Conservation (phyloP, 2,888 invertebrate species). For the Lutraria lutraria region DNA sequence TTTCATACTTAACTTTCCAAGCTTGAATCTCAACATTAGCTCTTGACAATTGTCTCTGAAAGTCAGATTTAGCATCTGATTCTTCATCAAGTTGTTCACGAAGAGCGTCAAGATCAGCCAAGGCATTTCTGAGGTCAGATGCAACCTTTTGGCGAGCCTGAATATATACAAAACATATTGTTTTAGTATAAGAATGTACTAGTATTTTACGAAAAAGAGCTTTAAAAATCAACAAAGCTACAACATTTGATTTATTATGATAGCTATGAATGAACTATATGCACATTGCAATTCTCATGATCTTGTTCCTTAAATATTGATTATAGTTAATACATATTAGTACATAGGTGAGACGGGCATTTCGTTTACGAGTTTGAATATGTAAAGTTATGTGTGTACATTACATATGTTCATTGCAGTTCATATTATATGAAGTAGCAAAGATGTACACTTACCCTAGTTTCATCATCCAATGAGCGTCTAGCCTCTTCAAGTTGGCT, state of each 20-base stretch:
- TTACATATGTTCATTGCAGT: too few relatives aligned
- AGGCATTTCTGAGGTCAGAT: conserved; percentile 98
- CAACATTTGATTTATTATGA: too few relatives aligned
- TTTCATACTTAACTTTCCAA: conserved; percentile 99
- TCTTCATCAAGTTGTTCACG: conserved; percentile 99
- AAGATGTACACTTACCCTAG: conserved; percentile 84
- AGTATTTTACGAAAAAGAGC: too few relatives aligned
- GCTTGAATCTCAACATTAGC: conserved; percentile 98
- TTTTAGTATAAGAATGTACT: too few relatives aligned
- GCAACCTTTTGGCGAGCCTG: conserved; percentile 84
- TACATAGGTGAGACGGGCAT: too few relatives aligned
- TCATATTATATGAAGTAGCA: neutral
- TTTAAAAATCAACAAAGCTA: too few relatives aligned
- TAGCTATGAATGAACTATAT: too few relatives aligned
- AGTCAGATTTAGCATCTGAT: conserved; percentile 98
- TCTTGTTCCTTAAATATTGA: too few relatives aligned
- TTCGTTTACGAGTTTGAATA: too few relatives aligned
- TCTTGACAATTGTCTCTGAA: conserved; percentile 99
- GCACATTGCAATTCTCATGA: too few relatives aligned
- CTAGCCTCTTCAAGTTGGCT: conserved; percentile 99
- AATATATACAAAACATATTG: neutral
- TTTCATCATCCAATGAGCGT: conserved; percentile 98
- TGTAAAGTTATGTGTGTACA: too few relatives aligned
- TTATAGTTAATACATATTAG: too few relatives aligned
- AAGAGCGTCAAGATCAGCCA: conserved; percentile 99